Base-by-base conservation (phyloP, 1,140 invertebrate genomes). In the Bombus haemorrhoidalis region DNA sequence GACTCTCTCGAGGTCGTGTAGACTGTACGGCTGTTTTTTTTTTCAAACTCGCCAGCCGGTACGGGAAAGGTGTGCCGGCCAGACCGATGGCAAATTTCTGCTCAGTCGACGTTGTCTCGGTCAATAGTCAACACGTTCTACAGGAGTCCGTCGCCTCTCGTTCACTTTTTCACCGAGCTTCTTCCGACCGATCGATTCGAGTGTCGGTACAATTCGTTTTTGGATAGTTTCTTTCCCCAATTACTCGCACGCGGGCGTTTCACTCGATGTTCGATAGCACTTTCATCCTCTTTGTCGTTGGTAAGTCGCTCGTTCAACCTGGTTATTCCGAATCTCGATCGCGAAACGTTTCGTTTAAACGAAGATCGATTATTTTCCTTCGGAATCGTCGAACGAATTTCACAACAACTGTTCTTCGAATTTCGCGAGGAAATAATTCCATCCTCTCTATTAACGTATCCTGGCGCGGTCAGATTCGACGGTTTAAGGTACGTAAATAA, bases 71-170 rank as follows among this genome's bases (percentile, higher is more conserved):
- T 87, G 68, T 82, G 86, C 86, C 74, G 37, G 22, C 25, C 25
- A 80, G 57, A 39, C 71, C 79, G 62, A 64, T 72, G 83, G 59
- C 18, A 81, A 90, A 90, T 90, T 90, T 90, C 76, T 81, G 80
- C 47, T 89, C 89, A 90, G 89, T 90, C 86, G 78, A 72, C 78
- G 80, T 84, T 76, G 82, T 84, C 81, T 80, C 86, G 86, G 89
- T 83, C 86, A 79, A 90, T 87, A 77, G 89, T 80, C 85, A 83
- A 85, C 89, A 85, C 89, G 83, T 79, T 37, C 62, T 15, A 25
- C 34, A 43, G 66, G 37, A 83, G 64, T 76, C 83, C 25, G 32
- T 75, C 75, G 64, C n/a, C 80, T 64, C 71, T 37, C 57, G 41
- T 74, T 37, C 39, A 6, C 15, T 76, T 69, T 71, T 69, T 66